phyloP scores from a whole-genome alignment of 2,113 vertebrate species.

The Cyphomyrus discorhynchus region DNA sequence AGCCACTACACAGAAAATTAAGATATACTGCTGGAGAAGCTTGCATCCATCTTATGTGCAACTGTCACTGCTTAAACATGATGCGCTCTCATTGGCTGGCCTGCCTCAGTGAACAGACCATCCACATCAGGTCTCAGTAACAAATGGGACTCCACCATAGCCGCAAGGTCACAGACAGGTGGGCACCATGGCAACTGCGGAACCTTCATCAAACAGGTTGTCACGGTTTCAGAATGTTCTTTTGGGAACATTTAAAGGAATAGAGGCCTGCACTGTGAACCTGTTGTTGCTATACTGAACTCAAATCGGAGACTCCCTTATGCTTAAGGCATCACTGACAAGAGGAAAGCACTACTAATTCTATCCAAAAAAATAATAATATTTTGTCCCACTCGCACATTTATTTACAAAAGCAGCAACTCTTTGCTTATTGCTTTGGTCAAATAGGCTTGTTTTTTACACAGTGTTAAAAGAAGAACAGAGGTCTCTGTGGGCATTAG shows the following conservation, averaged over 20 bases:
- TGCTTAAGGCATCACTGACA: constrained; percentile 12
- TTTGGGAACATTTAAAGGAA: constrained; percentile 39
- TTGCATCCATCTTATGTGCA: constrained; percentile 28
- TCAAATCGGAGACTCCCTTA: constrained; percentile 11
- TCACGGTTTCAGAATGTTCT: constrained; percentile 33
- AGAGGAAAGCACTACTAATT: background rate
- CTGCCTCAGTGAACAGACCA: constrained; percentile 24
- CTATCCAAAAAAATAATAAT: background rate
- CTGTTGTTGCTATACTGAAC: constrained; percentile 32
- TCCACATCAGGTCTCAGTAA: constrained; percentile 35
- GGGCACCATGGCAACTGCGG: constrained; percentile 40
- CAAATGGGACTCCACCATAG: constrained; percentile 49
- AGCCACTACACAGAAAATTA: constrained; percentile 14
- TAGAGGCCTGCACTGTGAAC: constrained; percentile 35
- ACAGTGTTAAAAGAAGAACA: background rate
- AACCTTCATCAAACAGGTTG: constrained; percentile 36
- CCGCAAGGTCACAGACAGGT: constrained; percentile 49
- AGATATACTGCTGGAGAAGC: constrained; percentile 30
- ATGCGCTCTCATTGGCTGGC: constrained; percentile 20
- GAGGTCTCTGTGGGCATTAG: background rate
- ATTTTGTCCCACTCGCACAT: background rate
- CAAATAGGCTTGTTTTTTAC: background rate
- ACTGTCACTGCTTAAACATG: constrained; percentile 16
- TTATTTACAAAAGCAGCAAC: background rate
- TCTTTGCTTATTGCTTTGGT: background rate